phyloP scores from a whole-genome alignment of 2,113 vertebrate genomes.

The Corythoichthys haematopterus region DNA sequence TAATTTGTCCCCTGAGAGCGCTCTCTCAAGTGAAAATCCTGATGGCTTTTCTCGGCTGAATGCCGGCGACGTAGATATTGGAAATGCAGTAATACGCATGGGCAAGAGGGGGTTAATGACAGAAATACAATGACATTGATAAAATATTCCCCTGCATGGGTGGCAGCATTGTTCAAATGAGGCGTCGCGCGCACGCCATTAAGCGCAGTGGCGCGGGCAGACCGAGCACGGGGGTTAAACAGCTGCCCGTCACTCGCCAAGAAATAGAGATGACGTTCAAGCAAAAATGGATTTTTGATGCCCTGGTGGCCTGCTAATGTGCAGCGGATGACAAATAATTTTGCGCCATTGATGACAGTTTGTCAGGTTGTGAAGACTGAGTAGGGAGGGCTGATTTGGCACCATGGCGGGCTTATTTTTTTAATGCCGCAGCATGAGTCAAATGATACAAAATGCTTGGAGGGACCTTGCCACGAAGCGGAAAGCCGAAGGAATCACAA shows the following conservation, averaged over 20 bases:
- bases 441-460: not conserved
- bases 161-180: constrained; percentile 27
- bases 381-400: constrained; percentile 1
- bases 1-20: not conserved
- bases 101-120: constrained; percentile 9
- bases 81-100: too few relatives aligned
- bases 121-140: constrained; percentile 7
- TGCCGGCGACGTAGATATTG: not conserved
- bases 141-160: constrained; percentile 5
- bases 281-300: constrained; percentile 36
- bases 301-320: constrained; percentile 27
- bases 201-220: constrained; percentile 21
- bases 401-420: not conserved
- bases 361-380: constrained; percentile 11
- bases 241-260: constrained; percentile 29
- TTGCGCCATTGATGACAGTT: constrained; percentile 22
- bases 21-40: not conserved
- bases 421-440: not conserved
- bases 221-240: constrained; percentile 28
- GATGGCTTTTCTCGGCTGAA: not conserved
- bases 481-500: not conserved
- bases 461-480: too few relatives aligned
- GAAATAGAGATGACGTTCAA: constrained; percentile 36
- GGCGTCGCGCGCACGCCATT: constrained; percentile 35
- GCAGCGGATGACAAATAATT: constrained; percentile 38